Percentiles rank a stretch among this genome's conserved stretches.
phyloP scores from a whole-genome alignment of 1,140 invertebrate genomes.

The Antheraea pernyi region DNA sequence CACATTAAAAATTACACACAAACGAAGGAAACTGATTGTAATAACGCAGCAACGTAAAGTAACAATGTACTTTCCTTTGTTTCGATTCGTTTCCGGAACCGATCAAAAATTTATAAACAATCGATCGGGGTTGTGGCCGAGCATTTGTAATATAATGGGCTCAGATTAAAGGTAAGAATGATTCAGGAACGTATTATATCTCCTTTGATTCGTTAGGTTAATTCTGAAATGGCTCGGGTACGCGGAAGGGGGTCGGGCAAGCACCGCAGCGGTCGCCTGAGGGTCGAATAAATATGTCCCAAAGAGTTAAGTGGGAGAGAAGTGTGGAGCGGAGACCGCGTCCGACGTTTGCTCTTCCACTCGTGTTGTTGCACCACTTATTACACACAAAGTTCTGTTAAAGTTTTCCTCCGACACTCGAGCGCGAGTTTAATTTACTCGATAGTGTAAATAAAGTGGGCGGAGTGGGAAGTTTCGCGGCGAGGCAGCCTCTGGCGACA shows the following conservation, averaged over 20 bases:
- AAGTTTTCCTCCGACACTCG: slow-evolving; percentile 75
- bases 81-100: slow-evolving; percentile 52
- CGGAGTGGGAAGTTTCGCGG: slow-evolving; percentile 71
- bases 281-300: slow-evolving; percentile 79
- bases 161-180: slow-evolving; percentile 42
- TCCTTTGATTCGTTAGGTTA: slow-evolving; percentile 72
- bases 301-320: slow-evolving; percentile 77
- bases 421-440: slow-evolving; percentile 80
- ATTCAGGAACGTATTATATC: slow-evolving; percentile 51
- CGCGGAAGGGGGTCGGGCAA: slow-evolving; percentile 44
- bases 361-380: slow-evolving; percentile 79
- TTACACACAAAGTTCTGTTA: slow-evolving; percentile 79
- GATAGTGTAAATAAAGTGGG: slow-evolving; percentile 80
- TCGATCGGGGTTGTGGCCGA: slow-evolving; percentile 49
- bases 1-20: slow-evolving; percentile 79
- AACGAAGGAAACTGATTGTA: slow-evolving; percentile 65
- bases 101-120: slow-evolving; percentile 66
- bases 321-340: slow-evolving; percentile 72
- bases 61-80: slow-evolving; percentile 57
- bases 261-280: slow-evolving; percentile 64
- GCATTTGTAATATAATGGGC: slow-evolving; percentile 46
- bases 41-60: slow-evolving; percentile 38
- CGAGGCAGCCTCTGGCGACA: slow-evolving; percentile 51
- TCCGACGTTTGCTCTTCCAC: slow-evolving; percentile 79
- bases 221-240: slow-evolving; percentile 52